Base-by-base conservation (phyloP, 2,888 invertebrate species). In the Hesperia comma region DNA sequence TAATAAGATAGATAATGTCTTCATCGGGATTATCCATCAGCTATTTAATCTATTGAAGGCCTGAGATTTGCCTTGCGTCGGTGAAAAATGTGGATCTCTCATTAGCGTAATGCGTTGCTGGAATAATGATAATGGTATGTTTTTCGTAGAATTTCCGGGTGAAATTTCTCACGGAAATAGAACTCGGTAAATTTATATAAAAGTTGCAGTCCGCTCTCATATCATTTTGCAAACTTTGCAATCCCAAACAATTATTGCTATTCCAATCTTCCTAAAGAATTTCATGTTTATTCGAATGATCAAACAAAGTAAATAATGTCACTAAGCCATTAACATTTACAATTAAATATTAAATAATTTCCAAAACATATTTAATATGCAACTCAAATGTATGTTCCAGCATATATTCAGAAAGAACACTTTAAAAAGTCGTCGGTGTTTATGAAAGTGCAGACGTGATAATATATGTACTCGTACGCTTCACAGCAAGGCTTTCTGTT, bases 51-150 rank as follows among this genome's bases (percentile, higher is more conserved):
- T 75, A 70, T 74, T 72, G 71, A 72, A 77, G 75, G 71, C 15
- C 74, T 72, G 69, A 71, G 77, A 79, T 82, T 82, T 77, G 70
- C 75, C 73, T 77, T 57, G 73, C 71, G 69, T 71, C 67, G 72
- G 74, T 75, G 77, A 76, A 73, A 75, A 77, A 78, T 74, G 77
- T 75, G 72, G 77, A 80, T 80, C 80, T 82, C 85, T 86, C 82
- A 85, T 87, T 84, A 79, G 75, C 67, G 78, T 83, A 86, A 87
- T 85, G 84, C 79, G 69, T 74, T 64, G 53, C 32, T 14, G n/a
- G 53, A 15, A 51, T 26, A 53, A 17, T 41, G 53, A 43, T 40
- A 55, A 40, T 55, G 51, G 53, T n/a, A 40, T 51, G 32, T 10
- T 21, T 61, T 58, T 58, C 43, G 7, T 53, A 19, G 41, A 12